Percentiles rank a stretch among this genome's conserved stretches.
These are phyloP conservation scores for Eulemur mongoz DNA, from an alignment of 2,797 vertebrate species.

Conservation along the genomic window DNA sequence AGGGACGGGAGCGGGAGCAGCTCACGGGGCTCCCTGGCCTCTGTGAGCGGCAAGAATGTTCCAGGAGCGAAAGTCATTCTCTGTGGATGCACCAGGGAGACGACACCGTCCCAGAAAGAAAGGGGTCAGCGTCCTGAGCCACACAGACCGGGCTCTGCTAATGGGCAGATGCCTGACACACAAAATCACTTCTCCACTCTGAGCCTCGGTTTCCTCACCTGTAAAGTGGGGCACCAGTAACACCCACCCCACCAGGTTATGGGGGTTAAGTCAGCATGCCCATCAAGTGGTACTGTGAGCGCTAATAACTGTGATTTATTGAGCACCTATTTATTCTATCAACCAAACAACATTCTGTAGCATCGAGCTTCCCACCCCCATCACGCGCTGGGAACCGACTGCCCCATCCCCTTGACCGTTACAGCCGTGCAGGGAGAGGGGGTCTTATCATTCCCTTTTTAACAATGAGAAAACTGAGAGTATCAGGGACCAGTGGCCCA, in stretches of 20 bases:
- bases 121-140: not conserved
- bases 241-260: no score
- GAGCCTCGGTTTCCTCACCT: not conserved
- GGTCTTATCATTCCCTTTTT: not conserved
- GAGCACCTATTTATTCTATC: not conserved
- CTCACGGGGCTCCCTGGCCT: not conserved
- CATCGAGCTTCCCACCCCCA: rapidly evolving
- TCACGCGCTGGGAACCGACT: rapidly evolving
- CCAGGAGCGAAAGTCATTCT: not conserved
- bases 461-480: not conserved
- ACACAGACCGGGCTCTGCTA: not conserved
- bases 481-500: not conserved
- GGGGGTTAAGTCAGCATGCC: not conserved
- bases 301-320: not conserved
- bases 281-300: not conserved
- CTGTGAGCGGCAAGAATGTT: rapidly evolving
- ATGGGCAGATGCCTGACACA: not conserved
- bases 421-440: rapidly evolving
- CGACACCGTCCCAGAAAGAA: rapidly evolving
- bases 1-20: not conserved
- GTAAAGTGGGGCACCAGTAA: not conserved
- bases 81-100: rapidly evolving
- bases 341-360: rapidly evolving
- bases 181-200: not conserved
- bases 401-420: rapidly evolving